Conservation (phyloP, 35 echinoderm and acorn worm species). For the Anneissia japonica region DNA sequence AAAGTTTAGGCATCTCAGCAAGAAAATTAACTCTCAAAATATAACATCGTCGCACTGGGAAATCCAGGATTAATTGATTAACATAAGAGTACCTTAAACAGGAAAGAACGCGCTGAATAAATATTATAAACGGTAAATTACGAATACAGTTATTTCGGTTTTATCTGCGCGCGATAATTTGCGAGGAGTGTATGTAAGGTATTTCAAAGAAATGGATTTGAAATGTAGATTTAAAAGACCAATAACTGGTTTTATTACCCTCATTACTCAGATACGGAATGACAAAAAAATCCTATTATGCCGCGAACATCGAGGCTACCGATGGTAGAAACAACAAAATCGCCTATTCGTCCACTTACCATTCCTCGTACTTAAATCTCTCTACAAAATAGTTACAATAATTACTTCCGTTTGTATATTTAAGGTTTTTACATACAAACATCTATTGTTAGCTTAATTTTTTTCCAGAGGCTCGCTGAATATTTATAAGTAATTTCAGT, state of each 20-base stretch:
- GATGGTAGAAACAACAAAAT: neutral
- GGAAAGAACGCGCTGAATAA: no score
- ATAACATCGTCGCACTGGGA: no score
- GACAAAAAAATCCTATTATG: neutral
- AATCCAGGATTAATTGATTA: no score
- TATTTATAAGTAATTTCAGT: no score
- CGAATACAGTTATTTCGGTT: neutral
- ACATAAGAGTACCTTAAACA: no score
- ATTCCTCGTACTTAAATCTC: neutral
- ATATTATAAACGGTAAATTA: no score
- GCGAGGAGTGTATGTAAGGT: neutral
- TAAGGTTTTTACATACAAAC: no score
- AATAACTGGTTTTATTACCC: neutral
- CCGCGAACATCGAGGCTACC: neutral
- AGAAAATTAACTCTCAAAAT: no score
- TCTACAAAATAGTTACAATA: neutral
- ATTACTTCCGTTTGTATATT: neutral
- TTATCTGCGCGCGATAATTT: neutral
- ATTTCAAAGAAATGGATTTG: neutral
- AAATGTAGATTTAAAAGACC: neutral
- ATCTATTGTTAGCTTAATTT: no score
- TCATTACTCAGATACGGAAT: neutral
- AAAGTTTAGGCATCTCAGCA: no score
- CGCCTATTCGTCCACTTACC: neutral
- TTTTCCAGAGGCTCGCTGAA: no score